phyloP scores from a whole-genome alignment of 2,888 invertebrate genomes.

The Epicampocera succincta region DNA sequence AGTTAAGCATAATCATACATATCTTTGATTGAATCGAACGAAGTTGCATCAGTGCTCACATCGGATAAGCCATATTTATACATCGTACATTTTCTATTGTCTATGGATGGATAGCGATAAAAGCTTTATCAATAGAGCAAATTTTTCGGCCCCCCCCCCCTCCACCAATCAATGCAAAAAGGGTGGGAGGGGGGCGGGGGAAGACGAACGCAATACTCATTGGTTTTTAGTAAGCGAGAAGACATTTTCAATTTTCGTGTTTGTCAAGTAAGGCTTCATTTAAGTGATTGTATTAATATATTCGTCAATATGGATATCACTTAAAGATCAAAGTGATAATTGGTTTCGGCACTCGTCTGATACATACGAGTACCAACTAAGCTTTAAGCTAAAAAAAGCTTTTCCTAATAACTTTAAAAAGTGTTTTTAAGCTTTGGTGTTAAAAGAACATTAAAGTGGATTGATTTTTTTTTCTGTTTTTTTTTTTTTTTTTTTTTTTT shows the following conservation, averaged over 20 bases:
- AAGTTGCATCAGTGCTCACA: conserved; percentile 29
- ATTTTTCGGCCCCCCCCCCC: too few species aligned
- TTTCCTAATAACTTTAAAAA: conserved; percentile 67
- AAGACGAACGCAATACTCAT: conserved; percentile 55
- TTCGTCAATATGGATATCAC: conserved; percentile 80
- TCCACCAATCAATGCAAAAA: too few species aligned
- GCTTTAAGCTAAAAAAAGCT: conserved; percentile 73
- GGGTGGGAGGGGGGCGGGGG: too few species aligned
- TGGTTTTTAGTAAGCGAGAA: conserved; percentile 61
- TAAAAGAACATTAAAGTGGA: conserved; percentile 65
- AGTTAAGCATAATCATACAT: conserved; percentile 75
- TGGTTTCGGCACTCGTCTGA: too few species aligned
- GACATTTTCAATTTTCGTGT: conserved; percentile 50
- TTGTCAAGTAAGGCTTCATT: conserved; percentile 60
- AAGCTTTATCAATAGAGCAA: conserved; percentile 40
- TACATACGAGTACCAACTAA: conserved; percentile 72
- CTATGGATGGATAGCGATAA: conserved; percentile 10
- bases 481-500: too few species aligned
- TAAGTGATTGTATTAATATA: conserved; percentile 77
- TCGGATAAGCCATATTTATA: conserved; percentile 53
- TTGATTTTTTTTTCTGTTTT: too few species aligned
- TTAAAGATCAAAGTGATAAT: conserved; percentile 69
- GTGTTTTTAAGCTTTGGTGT: conserved; percentile 73
- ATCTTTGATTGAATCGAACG: conserved; percentile 79
- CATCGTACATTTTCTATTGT: conserved; percentile 51